Evolutionary conservation across 1,140 invertebrate genomes (phyloP).

Genomic region (Aphaenogaster ashmeadi): DNA sequence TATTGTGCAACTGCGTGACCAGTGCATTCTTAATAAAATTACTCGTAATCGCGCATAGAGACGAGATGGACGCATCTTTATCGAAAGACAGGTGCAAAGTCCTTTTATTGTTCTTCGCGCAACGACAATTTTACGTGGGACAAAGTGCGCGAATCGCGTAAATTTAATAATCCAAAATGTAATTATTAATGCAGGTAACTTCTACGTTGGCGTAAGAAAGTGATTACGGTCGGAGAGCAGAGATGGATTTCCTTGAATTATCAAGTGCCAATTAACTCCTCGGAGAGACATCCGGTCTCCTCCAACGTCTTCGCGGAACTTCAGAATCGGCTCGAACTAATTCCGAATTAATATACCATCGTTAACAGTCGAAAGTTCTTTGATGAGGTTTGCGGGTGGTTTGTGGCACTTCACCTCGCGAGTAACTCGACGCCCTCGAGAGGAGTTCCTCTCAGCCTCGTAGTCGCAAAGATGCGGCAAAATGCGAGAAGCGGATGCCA

Average conservation of each 20-base stretch:
- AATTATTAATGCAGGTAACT: neutral
- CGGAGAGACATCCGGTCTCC: neutral
- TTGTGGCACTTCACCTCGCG: constrained; percentile 27
- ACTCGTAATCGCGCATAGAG: neutral
- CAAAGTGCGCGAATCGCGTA: neutral
- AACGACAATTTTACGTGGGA: neutral
- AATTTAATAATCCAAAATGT: neutral
- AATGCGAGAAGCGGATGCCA: constrained; percentile 69
- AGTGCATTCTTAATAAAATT: neutral
- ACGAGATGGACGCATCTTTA: neutral
- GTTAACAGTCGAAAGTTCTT: constrained; percentile 38
- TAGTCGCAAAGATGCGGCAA: constrained; percentile 58
- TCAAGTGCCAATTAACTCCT: constrained; percentile 37
- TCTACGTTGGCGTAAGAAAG: neutral
- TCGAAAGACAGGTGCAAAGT: neutral
- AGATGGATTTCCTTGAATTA: constrained; percentile 44
- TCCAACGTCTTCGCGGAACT: neutral
- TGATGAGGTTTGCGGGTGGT: constrained; percentile 23
- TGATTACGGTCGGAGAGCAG: neutral
- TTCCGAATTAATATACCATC: neutral
- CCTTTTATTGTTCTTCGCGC: neutral
- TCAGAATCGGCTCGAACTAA: neutral
- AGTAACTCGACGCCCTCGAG: constrained; percentile 45
- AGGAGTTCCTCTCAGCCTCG: neutral
- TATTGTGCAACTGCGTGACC: neutral